Evolutionary conservation across 2,113 vertebrate genomes (phyloP).

Genomic region (Cricetomys ansorgei): DNA sequence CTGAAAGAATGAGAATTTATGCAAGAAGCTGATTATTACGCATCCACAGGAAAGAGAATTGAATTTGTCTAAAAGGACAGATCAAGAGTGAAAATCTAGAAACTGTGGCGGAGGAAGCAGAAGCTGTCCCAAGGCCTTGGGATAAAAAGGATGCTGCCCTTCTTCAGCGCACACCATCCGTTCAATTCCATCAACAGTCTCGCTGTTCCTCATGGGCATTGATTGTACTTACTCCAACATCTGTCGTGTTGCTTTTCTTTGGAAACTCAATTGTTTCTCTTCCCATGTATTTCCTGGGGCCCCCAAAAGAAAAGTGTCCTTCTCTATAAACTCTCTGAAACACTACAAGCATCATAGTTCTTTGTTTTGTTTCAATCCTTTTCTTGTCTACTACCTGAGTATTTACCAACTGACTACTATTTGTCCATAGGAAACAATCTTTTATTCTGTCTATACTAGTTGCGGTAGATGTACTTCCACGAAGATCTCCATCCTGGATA

Average conservation of each 20-base stretch:
- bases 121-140: background rate
- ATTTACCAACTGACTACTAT: background rate
- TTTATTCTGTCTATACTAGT: background rate
- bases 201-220: background rate
- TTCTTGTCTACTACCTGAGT: background rate
- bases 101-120: background rate
- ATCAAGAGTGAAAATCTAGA: background rate
- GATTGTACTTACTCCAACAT: background rate
- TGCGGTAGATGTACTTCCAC: background rate
- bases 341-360: background rate
- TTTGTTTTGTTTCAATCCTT: background rate
- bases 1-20: background rate
- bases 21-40: background rate
- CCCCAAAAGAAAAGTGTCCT: background rate
- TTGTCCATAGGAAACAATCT: background rate
- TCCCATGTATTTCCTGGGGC: background rate
- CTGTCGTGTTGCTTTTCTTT: background rate
- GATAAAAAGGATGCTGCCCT: background rate
- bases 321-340: background rate
- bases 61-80: slow-evolving; percentile 15
- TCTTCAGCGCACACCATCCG: background rate
- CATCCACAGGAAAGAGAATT: background rate
- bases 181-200: background rate
- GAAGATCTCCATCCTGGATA: background rate
- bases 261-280: background rate